A percentile compares a stretch with the other conserved stretches of the same genome.
Evolutionary conservation across 2,888 invertebrate species (phyloP).

Genomic region (Alloplasta piceator): DNA sequence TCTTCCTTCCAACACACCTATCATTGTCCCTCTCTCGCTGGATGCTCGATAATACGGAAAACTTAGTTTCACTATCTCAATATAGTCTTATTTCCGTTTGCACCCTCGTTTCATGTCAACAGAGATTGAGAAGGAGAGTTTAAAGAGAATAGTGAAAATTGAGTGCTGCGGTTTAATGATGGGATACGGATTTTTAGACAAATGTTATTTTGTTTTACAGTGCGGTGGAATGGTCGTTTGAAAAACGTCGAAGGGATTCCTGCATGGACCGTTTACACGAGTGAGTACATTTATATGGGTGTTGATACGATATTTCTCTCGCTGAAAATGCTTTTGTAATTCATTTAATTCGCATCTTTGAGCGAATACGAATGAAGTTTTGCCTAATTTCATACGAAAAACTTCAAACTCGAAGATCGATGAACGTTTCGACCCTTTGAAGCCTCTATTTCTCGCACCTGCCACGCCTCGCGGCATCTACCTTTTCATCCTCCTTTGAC

Average conservation of each 20-base stretch:
- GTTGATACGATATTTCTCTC: constrained; percentile 3
- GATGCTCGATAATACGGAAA: constrained; percentile 29
- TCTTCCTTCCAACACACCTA: constrained; percentile 30
- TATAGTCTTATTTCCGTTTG: neutral
- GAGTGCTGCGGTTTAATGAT: neutral
- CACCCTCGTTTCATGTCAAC: neutral
- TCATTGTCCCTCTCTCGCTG: constrained; percentile 22
- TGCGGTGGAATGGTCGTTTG: constrained; percentile 74
- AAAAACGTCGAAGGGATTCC: constrained; percentile 70
- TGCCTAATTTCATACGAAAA: neutral
- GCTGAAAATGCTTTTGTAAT: neutral
- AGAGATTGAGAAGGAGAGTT: neutral
- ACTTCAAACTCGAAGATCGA: neutral
- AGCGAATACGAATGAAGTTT: neutral
- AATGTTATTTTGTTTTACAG: constrained; percentile 61
- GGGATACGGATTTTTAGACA: neutral
- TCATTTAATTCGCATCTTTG: constrained; percentile 5
- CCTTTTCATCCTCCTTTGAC: constrained; percentile 30
- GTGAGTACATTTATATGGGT: constrained; percentile 71
- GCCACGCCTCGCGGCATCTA: constrained; percentile 64
- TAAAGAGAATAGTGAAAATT: constrained; percentile 22
- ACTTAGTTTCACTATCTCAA: constrained; percentile 26
- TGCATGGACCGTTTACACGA: constrained; percentile 78
- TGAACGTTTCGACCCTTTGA: neutral
- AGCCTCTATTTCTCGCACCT: constrained; percentile 57